Base-by-base conservation (phyloP, 2,113 vertebrate species). In the Trochalopteron elliotii region DNA sequence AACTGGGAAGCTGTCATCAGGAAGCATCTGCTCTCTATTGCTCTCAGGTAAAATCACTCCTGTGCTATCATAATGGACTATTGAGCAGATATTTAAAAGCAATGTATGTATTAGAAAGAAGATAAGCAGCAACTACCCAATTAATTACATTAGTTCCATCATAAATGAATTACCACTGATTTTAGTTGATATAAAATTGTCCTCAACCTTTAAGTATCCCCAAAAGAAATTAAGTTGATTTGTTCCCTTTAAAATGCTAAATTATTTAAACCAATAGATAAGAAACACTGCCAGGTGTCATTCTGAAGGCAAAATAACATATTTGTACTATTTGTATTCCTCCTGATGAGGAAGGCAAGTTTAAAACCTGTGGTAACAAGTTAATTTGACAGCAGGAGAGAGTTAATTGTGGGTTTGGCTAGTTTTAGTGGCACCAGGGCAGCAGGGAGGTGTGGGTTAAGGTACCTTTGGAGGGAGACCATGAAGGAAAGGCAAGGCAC, bases 21-120 rank as follows among this genome's bases (percentile, higher is more conserved):
- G 83, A 98, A 97, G 97, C 97, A 98, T 97, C 97, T 98, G 96
- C 87, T 96, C 86, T 97, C 94, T 88, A 82, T 14, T 96, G 91
- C 94, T 91, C 76, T 95, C 97, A 93, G 17, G 68, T 96, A 96
- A 97, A 98, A 96, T 83, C 80, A 77, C 92, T 97, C 95, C 94
- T 60, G 7, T 83, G 92, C 78, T 74, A 81, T 90, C 57, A 64
- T 79, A 95, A 96, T 11, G 60, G 94, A 93, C 93, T 76, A 72
- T 0, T 78, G 68, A 98, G 94, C 95, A 98, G 96, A 96, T 95
- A 93, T 96, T 96, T 96, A 91, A 96, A 94, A 96, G 92, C 75
- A 97, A 83, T 57, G 39, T 52, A 64, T 67, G 74, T 71, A 94
- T 90, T 88, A 94, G 86, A 95, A 97, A 96, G 95, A 93, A 90